A percentile compares a stretch with the other conserved stretches of the same genome.
Conservation (phyloP, 1,140 invertebrate genomes). For the Trichonephila clavipes region DNA sequence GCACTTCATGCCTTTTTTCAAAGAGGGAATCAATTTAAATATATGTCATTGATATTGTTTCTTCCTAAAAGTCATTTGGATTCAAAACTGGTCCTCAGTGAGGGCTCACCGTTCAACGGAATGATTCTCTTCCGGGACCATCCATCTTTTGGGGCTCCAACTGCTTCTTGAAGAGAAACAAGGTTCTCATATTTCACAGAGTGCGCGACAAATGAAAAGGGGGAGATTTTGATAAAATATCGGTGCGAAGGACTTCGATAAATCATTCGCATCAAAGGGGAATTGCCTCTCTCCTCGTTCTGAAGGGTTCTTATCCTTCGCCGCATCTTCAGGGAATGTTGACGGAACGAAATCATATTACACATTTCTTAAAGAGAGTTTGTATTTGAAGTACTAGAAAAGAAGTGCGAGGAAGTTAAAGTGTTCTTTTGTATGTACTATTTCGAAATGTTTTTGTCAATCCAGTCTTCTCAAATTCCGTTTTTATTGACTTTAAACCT, state of each 20-base stretch:
- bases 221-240: not conserved
- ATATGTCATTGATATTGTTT: not conserved
- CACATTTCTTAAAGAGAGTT: not conserved
- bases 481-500: too few relatives aligned
- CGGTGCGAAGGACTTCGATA: not conserved
- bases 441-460: too few relatives aligned
- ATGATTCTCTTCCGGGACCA: not conserved
- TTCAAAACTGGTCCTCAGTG: not conserved
- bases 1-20: too few relatives aligned
- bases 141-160: not conserved
- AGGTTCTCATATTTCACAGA: not conserved
- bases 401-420: not conserved
- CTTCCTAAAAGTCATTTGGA: not conserved
- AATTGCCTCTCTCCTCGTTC: not conserved
- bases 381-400: not conserved
- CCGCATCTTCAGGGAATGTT: not conserved
- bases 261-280: not conserved
- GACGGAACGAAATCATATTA: not conserved
- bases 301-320: not conserved
- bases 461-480: too few relatives aligned
- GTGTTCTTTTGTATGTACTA: too few relatives aligned
- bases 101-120: not conserved
- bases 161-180: not conserved
- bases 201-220: not conserved
- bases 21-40: too few relatives aligned